Evolutionary conservation across 2,113 vertebrate genomes (phyloP).

Genomic region (Serinus canaria): DNA sequence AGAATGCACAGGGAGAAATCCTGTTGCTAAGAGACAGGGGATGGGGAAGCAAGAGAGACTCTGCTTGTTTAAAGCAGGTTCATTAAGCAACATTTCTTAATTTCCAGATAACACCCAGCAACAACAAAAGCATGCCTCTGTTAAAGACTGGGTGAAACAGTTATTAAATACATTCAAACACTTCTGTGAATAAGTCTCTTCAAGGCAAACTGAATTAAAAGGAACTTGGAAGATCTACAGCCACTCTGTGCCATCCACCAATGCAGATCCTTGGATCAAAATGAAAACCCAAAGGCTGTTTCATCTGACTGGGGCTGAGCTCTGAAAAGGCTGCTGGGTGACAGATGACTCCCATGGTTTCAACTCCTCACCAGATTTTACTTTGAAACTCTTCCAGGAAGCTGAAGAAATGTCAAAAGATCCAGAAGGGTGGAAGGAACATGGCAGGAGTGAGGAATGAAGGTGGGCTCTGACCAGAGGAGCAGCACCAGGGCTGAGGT

Average conservation of each 20-base stretch:
- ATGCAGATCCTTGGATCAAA: background rate
- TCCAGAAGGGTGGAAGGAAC: background rate
- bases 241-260: background rate
- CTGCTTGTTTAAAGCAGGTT: background rate
- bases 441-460: background rate
- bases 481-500: background rate
- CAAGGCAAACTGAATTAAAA: background rate
- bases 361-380: background rate
- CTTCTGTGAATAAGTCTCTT: background rate
- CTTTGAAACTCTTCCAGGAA: background rate
- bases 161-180: background rate
- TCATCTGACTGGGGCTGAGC: background rate
- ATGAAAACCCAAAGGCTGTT: background rate
- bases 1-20: background rate
- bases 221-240: background rate
- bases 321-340: background rate
- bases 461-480: background rate
- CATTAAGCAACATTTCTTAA: constrained; percentile 52
- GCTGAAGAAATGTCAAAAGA: background rate
- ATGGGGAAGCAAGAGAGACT: background rate
- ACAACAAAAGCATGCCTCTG: background rate
- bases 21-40: constrained; percentile 53
- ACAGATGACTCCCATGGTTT: background rate
- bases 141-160: background rate
- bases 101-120: constrained; percentile 18